phyloP scores from a whole-genome alignment of 2,797 vertebrate genomes.

The Ibycter americanus region DNA sequence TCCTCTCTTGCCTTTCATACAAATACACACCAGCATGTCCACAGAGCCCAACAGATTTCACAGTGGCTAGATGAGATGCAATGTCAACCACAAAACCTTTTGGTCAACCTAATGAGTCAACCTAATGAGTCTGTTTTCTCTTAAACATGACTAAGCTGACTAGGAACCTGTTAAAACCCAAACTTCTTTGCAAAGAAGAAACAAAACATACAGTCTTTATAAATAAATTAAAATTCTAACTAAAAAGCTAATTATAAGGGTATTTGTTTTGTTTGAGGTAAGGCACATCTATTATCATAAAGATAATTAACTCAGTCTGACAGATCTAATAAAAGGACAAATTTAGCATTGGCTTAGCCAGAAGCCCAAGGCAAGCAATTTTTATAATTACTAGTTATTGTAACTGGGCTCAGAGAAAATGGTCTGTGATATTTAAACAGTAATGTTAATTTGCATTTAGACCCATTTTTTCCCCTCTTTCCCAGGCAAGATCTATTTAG shows the following conservation, averaged over 20 bases:
- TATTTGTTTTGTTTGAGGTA: conserved; percentile 89
- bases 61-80: background rate
- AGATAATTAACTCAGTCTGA: conserved; percentile 88
- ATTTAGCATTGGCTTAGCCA: conserved; percentile 83
- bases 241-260: conserved; percentile 85
- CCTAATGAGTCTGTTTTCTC: background rate
- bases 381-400: conserved; percentile 89
- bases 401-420: conserved; percentile 85
- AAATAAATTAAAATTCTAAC: conserved; percentile 86
- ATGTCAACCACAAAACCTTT: background rate
- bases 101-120: background rate
- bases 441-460: conserved; percentile 84
- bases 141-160: conserved; percentile 20
- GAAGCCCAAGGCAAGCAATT: conserved; percentile 86
- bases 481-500: conserved; percentile 72
- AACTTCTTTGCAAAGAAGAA: conserved; percentile 59
- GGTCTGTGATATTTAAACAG: conserved; percentile 85
- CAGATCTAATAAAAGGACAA: conserved; percentile 87
- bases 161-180: conserved; percentile 54
- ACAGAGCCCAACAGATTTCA: background rate
- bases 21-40: background rate
- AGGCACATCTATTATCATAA: conserved; percentile 88
- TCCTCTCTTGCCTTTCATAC: background rate
- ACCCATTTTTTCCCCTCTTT: conserved; percentile 67
- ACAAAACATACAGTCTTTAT: conserved; percentile 81